Evolutionary conservation across 2,113 vertebrate genomes (phyloP).

Genomic region (Manacus vitellinus): DNA sequence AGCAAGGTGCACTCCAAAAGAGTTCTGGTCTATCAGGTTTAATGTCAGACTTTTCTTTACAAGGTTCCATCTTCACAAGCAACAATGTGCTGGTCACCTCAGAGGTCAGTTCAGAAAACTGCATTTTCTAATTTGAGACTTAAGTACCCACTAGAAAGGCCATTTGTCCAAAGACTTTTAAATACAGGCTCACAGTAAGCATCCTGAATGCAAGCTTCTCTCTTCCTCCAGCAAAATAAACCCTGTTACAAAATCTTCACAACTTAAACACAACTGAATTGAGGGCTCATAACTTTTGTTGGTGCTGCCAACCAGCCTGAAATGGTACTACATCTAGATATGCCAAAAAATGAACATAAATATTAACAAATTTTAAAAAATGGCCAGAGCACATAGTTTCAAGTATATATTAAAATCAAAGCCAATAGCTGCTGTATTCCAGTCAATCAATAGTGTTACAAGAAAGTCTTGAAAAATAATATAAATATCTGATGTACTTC

Average conservation of each 20-base stretch:
- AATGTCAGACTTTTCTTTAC: background rate
- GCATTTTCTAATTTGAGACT: background rate
- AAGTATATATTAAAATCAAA: background rate
- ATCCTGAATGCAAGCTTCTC: background rate
- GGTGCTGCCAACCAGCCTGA: background rate
- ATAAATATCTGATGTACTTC: background rate
- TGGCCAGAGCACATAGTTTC: background rate
- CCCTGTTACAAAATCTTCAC: background rate
- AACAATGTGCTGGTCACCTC: background rate
- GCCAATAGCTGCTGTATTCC: background rate
- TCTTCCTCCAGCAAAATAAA: background rate
- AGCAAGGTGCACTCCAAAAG: background rate
- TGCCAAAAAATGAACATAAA: background rate
- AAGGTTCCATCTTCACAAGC: background rate
- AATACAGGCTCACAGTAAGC: background rate
- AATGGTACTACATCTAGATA: background rate
- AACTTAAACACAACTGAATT: background rate
- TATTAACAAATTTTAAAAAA: background rate
- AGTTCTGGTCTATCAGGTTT: background rate
- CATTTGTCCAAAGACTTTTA: slow-evolving; percentile 5
- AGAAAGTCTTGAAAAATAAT: background rate
- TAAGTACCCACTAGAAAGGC: background rate
- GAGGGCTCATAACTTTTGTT: background rate
- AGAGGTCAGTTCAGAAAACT: background rate
- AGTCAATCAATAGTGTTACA: background rate